Conservation (phyloP, 2,113 vertebrate genomes). For the Ornithorhynchus anatinus region DNA sequence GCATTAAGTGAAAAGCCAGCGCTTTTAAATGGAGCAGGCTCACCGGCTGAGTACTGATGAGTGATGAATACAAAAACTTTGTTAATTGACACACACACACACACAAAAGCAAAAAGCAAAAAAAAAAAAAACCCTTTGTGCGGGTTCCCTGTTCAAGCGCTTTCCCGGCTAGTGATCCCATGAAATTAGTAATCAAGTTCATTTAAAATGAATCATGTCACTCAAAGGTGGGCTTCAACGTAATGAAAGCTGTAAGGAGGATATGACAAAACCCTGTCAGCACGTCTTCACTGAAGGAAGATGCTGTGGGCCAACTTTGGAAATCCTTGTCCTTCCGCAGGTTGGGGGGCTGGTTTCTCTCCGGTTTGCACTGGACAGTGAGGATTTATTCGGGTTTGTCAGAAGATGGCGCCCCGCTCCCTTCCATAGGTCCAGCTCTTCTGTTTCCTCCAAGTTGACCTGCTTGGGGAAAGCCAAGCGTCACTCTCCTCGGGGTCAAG, state of each 20-base stretch:
- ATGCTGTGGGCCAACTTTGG: conserved; percentile 15
- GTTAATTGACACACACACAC: conserved; percentile 65
- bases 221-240: conserved; percentile 14
- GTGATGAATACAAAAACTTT: conserved; percentile 79
- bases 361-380: neutral
- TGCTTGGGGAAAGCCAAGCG: neutral
- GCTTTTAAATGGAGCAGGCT: conserved; percentile 72
- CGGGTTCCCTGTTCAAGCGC: conserved; percentile 23
- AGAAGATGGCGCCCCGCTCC: conserved; percentile 76
- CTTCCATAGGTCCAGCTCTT: no score
- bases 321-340: neutral
- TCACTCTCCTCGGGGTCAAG: neutral
- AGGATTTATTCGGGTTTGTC: conserved; percentile 24
- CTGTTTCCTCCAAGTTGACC: neutral
- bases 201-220: conserved; percentile 42
- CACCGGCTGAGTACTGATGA: conserved; percentile 70
- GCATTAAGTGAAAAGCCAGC: conserved; percentile 77
- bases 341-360: neutral
- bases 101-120: conserved; percentile 19
- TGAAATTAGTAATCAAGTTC: conserved; percentile 45
- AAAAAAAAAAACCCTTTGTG: neutral
- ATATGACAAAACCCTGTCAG: neutral
- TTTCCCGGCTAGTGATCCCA: conserved; percentile 35
- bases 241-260: neutral
- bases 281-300: neutral